Evolutionary conservation across 2,797 vertebrate species (phyloP).

Genomic region (Sternotherus odoratus): DNA sequence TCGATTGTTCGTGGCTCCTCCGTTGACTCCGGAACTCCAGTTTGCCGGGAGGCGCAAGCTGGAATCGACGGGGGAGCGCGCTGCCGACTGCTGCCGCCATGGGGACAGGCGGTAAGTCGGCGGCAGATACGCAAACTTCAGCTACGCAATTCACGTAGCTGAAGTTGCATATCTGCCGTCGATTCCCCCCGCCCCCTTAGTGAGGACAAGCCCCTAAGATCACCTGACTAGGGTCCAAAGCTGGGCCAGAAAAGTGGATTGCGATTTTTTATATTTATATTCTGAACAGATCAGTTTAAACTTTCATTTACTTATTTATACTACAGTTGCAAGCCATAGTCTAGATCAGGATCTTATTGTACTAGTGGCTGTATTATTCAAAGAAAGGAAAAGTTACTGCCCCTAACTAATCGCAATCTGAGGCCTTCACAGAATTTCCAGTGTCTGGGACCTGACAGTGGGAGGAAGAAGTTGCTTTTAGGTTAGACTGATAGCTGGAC

Average conservation of each 20-base stretch:
- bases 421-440: neutral
- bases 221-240: neutral
- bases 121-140: no score
- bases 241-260: neutral
- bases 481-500: neutral
- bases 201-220: no score
- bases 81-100: no score
- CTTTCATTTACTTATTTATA: neutral
- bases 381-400: neutral
- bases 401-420: neutral
- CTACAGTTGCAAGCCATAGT: accelerated
- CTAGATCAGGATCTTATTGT: neutral
- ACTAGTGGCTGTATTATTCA: neutral
- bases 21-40: no score
- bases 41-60: no score
- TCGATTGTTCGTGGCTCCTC: no score
- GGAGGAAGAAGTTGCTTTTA: neutral
- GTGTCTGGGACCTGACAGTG: neutral
- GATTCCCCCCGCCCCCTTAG: no score
- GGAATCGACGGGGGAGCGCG: no score
- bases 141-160: no score
- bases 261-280: neutral
- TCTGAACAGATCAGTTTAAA: neutral
- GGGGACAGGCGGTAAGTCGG: no score
- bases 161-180: no score